Conservation (phyloP, 2,113 vertebrate species). For the Melanostigma gelatinosum region DNA sequence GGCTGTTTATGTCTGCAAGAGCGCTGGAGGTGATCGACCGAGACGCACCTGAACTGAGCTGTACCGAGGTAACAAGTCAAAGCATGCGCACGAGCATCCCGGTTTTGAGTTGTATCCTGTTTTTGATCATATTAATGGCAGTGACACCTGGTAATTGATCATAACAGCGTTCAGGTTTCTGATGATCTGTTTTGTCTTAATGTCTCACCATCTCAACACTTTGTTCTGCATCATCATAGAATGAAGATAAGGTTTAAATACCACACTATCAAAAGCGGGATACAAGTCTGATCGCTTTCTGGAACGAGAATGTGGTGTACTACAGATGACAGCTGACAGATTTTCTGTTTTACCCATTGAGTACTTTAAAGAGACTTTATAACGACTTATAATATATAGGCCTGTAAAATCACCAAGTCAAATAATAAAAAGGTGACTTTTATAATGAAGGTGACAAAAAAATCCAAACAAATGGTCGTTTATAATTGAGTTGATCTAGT, state of each 20-base stretch:
- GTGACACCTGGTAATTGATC: neutral
- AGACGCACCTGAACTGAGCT: constrained; percentile 29
- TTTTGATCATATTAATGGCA: neutral
- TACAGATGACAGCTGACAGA: neutral
- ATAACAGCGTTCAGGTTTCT: neutral
- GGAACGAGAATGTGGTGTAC: no score
- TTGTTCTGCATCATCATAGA: neutral
- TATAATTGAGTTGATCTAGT: neutral
- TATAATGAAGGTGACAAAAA: neutral
- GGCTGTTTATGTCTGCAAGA: neutral
- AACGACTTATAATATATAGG: neutral
- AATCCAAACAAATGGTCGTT: neutral
- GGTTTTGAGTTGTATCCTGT: neutral
- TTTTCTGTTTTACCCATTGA: neutral
- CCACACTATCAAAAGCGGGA: neutral
- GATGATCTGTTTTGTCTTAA: neutral
- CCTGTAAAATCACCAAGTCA: no score
- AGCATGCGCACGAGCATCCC: neutral
- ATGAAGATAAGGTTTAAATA: no score
- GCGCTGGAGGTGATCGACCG: constrained; percentile 31
- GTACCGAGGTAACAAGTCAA: constrained; percentile 53
- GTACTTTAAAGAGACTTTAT: neutral
- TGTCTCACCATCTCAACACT: neutral
- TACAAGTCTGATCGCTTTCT: neutral
- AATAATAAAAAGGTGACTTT: neutral